Conservation (phyloP, 2,797 vertebrate species). For the Pampus argenteus region DNA sequence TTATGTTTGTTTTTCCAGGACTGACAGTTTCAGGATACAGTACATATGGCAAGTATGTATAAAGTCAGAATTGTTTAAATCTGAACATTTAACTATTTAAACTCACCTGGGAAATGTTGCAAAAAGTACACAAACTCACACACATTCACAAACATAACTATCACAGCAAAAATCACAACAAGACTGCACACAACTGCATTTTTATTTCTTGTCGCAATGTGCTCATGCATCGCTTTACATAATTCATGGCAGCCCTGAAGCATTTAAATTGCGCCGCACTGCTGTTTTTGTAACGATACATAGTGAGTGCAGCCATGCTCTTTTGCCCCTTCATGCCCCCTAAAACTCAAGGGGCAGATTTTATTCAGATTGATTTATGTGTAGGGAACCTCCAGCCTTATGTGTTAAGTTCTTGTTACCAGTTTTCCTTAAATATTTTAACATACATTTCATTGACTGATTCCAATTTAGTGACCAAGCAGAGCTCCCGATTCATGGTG, state of each 20-base stretch:
- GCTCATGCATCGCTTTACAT: slow-evolving; percentile 12
- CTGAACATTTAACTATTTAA: neutral
- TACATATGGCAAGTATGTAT: neutral
- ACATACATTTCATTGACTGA: neutral
- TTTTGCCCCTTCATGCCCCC: neutral
- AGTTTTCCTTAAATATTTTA: neutral
- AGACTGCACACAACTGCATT: slow-evolving; percentile 15
- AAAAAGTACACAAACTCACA: neutral
- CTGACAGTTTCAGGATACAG: no score
- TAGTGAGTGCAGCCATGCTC: slow-evolving; percentile 26
- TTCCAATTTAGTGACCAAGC: neutral
- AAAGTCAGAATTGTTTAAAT: neutral
- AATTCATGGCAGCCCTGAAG: slow-evolving; percentile 21
- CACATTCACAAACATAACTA: slow-evolving; percentile 3
- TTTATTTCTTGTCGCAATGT: neutral
- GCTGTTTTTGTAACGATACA: slow-evolving; percentile 20
- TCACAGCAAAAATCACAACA: neutral
- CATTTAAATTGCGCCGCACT: neutral
- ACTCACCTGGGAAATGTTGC: neutral
- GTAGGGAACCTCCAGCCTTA: slow-evolving; percentile 18
- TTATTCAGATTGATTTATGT: slow-evolving; percentile 38
- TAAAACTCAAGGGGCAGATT: slow-evolving; percentile 13
- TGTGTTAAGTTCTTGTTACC: neutral
- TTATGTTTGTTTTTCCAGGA: neutral
- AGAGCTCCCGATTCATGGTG: no score